Base-by-base conservation (phyloP, 2,113 vertebrate genomes). In the Dunckerocampus dactyliophorus region DNA sequence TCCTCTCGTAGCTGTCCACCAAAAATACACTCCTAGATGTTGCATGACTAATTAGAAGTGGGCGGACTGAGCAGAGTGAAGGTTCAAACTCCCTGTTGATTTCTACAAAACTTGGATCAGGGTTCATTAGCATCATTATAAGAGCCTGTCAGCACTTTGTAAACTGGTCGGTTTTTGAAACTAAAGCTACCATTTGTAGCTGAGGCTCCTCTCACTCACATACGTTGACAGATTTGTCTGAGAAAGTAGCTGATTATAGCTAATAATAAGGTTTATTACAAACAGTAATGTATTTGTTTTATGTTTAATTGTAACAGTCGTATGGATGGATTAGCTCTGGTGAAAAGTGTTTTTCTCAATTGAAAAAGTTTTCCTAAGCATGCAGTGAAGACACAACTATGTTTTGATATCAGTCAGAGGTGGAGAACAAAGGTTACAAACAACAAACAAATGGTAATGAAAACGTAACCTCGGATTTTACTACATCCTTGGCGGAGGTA, bases 361-460 rank as follows among this genome's bases (percentile, higher is more conserved):
- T 11, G 10, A 17, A 54, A 19, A 34, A 17, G 28, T 19, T 54
- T 54, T 6, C 28, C 51, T 5, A 24, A 54, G 34, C 34, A 15
- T 11, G 53, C 34, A 15, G 12, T 42, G 12, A 7, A 56, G 31
- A 54, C 52, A 1, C 7, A 20, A 56, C 31, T 56, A 11, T 20
- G 31, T 56, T 56, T 56, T 56, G 37, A 55, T 55, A 55, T 55
- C 53, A 55, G 31, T 55, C 53, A 39, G 31, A 56, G 54, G 37
- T 42, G 19, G 54, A 37, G 53, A 56, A 56, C 53, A 56, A 56
- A 42, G 53, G 53, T 56, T 34, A 56, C 54, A 56, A 56, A 42
- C 54, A 56, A 56, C 54, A 42, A 56, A 56, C 37, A 56, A 56
- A 56, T 56, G 12, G 54, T 42, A 42, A 56, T 56, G 54, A 42